Evolutionary conservation across 2,113 vertebrate species (phyloP), one percentile per base, ranked within the genome.

Genomic region (Coturnix japonica): DNA sequence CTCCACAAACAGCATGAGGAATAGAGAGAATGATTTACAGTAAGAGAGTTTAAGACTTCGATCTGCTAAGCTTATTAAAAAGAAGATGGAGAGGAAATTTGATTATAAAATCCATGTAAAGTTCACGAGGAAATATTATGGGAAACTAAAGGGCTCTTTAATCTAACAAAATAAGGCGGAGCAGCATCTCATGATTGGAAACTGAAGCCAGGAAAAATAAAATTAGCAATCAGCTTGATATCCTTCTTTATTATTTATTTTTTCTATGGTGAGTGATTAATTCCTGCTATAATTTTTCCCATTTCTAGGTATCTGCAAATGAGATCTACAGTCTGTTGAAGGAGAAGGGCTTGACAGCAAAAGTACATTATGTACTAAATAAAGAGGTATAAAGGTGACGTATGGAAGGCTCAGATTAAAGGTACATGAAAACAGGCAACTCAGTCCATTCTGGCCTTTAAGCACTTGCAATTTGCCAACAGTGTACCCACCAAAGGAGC

Each of bases 161-260:
- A 84, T 88, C 72, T 94, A 86, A 88, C 47, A 95, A 90, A 89
- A 89, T 90, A 91, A 91, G 86, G 88, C 69, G 53, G 51, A 94
- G 54, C 37, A 93, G 73, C 53, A 72, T 57, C 59, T 84, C 93
- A 73, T 90, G 84, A 93, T 11, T 90, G 71, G 92, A 93, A 94
- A 91, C 83, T 81, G 70, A 91, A 94, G 88, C 80, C 92, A 95
- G 88, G 76, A 95, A 95, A 96, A 95, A 93, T 90, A 93, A 95
- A 94, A 96, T 90, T 90, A 95, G 90, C 72, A 81, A 94, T 96
- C 93, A 94, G 65, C 69, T 74, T 90, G 69, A 83, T 93, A 85
- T 4, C 3, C 14, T 41, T 65, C 44, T 78, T 81, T 72, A 44
- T 85, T 93, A 26, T 56, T 93, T 57, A 72, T 92, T 94, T 94